A percentile compares a stretch with the other conserved stretches of the same genome.
Evolutionary conservation across 2,797 vertebrate genomes (phyloP).

Genomic region (Acanthopagrus latus): DNA sequence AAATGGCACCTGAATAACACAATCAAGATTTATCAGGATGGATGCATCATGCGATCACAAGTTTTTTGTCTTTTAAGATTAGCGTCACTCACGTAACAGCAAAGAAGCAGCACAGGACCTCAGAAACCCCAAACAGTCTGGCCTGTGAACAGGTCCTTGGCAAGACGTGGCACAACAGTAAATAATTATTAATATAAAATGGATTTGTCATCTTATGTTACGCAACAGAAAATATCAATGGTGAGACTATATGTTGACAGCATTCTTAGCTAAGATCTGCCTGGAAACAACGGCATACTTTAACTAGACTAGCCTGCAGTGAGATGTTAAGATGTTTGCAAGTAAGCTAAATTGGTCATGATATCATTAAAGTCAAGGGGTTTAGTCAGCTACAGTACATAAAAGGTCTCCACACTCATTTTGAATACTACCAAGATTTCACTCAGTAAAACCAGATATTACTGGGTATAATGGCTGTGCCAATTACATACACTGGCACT

Average conservation of each 20-base stretch:
- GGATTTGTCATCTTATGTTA: not conserved
- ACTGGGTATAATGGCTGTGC: too few species aligned
- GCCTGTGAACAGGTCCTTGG: not conserved
- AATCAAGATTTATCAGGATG: not conserved
- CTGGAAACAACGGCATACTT: not conserved
- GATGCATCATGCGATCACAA: not conserved
- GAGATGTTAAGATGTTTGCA: too few species aligned
- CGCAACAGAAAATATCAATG: not conserved
- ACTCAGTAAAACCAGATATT: too few species aligned
- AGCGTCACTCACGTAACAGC: not conserved
- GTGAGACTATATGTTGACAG: not conserved
- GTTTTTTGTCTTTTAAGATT: not conserved
- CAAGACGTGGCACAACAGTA: not conserved
- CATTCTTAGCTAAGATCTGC: not conserved
- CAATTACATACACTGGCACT: too few species aligned
- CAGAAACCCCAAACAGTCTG: not conserved
- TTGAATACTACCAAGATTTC: too few species aligned
- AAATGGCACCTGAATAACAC: constrained; percentile 16
- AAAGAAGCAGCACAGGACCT: not conserved
- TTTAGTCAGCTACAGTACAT: too few species aligned
- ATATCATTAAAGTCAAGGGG: too few species aligned
- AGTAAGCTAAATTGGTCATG: too few species aligned
- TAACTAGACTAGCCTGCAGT: not conserved
- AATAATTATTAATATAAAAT: not conserved
- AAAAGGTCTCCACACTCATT: too few species aligned